These are phyloP conservation scores for Nowickia ferox DNA, from an alignment of 2,888 invertebrate genomes.

Conservation along the genomic window DNA sequence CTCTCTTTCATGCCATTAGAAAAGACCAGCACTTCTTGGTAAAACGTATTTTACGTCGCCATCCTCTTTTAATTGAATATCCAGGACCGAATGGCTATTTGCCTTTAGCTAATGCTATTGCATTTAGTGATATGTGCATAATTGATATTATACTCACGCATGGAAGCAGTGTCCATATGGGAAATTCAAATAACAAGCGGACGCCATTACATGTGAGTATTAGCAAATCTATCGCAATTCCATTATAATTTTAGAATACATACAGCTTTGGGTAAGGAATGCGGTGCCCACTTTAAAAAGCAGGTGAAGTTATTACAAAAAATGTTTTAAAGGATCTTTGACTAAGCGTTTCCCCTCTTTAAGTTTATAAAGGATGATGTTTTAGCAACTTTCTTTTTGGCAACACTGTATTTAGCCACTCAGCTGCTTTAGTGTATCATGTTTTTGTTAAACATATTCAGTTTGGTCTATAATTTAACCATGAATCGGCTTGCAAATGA, in stretches of 20 bases:
- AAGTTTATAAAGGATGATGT: too few species aligned
- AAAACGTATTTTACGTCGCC: slow-evolving; percentile 80
- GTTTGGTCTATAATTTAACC: too few species aligned
- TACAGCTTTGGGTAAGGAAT: too few species aligned
- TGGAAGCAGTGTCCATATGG: slow-evolving; percentile 79
- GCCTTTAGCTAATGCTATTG: slow-evolving; percentile 82
- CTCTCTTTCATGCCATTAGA: slow-evolving; percentile 80
- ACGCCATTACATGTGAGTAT: slow-evolving; percentile 81
- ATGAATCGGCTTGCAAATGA: too few species aligned
- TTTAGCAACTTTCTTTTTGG: too few species aligned
- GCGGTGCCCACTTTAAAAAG: too few species aligned
- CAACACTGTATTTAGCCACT: too few species aligned
- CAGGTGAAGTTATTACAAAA: too few species aligned
- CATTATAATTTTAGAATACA: background rate
- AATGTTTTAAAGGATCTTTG: too few species aligned
- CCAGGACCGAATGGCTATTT: slow-evolving; percentile 81
- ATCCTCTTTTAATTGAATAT: slow-evolving; percentile 79
- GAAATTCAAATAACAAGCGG: slow-evolving; percentile 79
- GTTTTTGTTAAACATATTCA: too few species aligned
- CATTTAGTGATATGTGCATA: slow-evolving; percentile 79
- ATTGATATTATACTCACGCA: slow-evolving; percentile 80
- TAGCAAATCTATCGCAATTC: background rate
- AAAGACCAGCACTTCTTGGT: slow-evolving; percentile 82
- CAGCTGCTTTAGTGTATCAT: too few species aligned
- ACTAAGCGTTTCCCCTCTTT: too few species aligned